phyloP scores from a whole-genome alignment of 2,888 invertebrate species.

The Trachelus stipa region DNA sequence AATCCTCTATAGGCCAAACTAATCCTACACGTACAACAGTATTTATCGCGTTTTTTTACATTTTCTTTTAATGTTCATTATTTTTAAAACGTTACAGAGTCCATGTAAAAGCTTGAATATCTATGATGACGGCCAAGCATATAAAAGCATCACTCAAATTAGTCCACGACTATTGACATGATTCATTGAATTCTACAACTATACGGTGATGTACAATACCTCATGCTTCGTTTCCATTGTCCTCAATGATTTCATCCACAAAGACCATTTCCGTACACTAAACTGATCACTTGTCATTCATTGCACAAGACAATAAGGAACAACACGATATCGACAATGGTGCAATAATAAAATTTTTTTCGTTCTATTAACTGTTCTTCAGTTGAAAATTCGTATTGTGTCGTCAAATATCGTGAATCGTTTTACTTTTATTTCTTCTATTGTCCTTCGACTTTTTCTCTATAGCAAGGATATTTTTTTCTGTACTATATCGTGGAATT shows the following conservation, averaged over 20 bases:
- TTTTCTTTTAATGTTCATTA: neutral
- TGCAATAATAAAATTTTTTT: neutral
- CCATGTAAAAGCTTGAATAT: neutral
- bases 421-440: neutral
- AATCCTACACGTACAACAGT: neutral
- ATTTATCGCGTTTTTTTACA: neutral
- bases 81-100: neutral
- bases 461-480: neutral
- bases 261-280: neutral
- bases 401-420: neutral
- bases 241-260: neutral
- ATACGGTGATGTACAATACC: neutral
- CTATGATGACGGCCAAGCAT: neutral
- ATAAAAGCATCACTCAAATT: neutral
- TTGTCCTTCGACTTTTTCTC: neutral
- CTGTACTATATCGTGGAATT: neutral
- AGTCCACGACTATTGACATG: neutral
- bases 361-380: neutral
- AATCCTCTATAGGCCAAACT: neutral
- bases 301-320: neutral
- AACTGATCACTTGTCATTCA: neutral
- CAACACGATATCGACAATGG: neutral
- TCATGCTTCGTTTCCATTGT: neutral
- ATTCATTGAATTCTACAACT: neutral
- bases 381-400: neutral